Evolutionary conservation across 2,113 vertebrate species (phyloP), one percentile per base, ranked within the genome.

Genomic region (Panthera tigris): DNA sequence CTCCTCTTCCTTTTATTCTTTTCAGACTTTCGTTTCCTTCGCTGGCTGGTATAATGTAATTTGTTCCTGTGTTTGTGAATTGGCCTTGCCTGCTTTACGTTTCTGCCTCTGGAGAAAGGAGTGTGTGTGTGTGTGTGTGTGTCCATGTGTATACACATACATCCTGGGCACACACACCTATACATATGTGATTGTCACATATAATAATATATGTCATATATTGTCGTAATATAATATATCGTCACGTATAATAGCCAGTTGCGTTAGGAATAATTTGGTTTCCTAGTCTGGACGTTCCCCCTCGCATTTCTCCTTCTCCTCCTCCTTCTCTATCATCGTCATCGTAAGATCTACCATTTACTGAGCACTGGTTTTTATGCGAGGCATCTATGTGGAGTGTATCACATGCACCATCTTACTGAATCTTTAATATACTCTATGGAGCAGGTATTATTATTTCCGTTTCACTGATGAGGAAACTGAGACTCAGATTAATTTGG

Each of bases 1-100:
- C 8, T 93, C 16, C 36, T 85, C 41, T 91, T 94, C 23, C 71
- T 93, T 89, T 94, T 80, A 50, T 74, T 16, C 65, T 82, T 95
- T 48, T 68, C 39, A 80, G 65, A 55, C 15, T 80, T 84, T 69
- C 27, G 21, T 92, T 81, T 91, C 36, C 76, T 93, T 69, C 69
- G 41, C 79, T 87, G 61, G 27, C 76, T 94, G 57, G 18, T 50
- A 11, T 23, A 81, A 85, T 85, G 74, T 83, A n/a, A 19, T 84
- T 74, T 83, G 8, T 48, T 71, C 8, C 50, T 78, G 39, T 39
- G 0, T 41, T 82, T 87, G 41, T 95, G 52, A 73, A 79, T 63
- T 79, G 55, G 48, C 1, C 45, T 45, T 89, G n/a, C 3, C 14
- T 33, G n/a, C 61, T 94, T 65, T 48, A 66, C 92, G n/a, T 87